Percentiles rank a stretch among this genome's conserved stretches.
These are phyloP conservation scores for Chrysolina haemoptera DNA, from an alignment of 2,888 invertebrate genomes.

Conservation along the genomic window DNA sequence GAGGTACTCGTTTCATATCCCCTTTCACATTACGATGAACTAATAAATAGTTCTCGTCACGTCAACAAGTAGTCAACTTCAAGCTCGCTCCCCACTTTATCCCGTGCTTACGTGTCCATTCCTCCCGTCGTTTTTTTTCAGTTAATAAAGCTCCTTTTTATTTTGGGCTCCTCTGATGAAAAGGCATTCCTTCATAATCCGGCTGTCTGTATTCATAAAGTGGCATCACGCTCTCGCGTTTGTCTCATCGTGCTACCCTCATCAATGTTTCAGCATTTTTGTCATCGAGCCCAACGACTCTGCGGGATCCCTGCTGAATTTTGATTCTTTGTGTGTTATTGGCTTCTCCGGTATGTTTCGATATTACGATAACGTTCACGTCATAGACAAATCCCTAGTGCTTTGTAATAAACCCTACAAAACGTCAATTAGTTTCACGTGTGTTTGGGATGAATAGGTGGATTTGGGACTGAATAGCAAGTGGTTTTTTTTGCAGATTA, in stretches of 20 bases:
- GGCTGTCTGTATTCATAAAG: slow-evolving; percentile 18
- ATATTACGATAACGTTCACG: background rate
- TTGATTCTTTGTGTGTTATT: slow-evolving; percentile 1
- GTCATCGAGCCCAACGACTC: slow-evolving; percentile 2
- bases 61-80: slow-evolving; percentile 10
- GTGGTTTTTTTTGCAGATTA: no score
- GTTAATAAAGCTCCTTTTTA: slow-evolving; percentile 26
- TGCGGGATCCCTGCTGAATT: background rate
- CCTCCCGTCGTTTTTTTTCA: slow-evolving; percentile 16
- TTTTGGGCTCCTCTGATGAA: slow-evolving; percentile 16
- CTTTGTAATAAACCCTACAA: background rate
- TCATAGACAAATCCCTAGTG: background rate
- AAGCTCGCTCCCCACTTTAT: slow-evolving; percentile 16
- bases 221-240: background rate
- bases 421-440: background rate
- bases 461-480: no score
- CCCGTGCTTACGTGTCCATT: slow-evolving; percentile 23
- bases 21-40: background rate
- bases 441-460: no score
- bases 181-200: slow-evolving; percentile 4
- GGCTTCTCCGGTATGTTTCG: background rate
- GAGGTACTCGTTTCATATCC: background rate
- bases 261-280: slow-evolving; percentile 16
- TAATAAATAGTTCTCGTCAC: slow-evolving; percentile 6
- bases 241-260: background rate